Percentiles rank a stretch among this genome's conserved stretches.
These are phyloP conservation scores for Norana najaformis DNA, from an alignment of 2,888 invertebrate genomes.

Conservation along the genomic window DNA sequence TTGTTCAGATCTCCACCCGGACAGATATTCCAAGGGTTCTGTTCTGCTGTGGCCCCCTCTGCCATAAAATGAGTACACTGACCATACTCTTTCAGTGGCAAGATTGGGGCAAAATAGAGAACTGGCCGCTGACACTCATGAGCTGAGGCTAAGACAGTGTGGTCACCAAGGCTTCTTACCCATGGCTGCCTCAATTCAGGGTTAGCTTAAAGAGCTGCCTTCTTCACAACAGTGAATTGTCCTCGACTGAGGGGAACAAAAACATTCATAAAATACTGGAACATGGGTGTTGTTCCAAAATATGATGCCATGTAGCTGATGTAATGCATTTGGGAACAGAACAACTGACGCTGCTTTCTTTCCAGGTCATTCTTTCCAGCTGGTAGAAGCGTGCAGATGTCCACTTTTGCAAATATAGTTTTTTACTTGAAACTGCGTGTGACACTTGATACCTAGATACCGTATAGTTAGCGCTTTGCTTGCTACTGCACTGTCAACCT, in stretches of 20 bases:
- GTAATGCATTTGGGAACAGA: neutral
- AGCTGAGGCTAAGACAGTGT: too few relatives aligned
- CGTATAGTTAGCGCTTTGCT: neutral
- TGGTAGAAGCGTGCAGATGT: neutral
- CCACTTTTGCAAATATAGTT: neutral
- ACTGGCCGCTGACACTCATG: too few relatives aligned
- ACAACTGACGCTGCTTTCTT: neutral
- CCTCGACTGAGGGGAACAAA: too few relatives aligned
- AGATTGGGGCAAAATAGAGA: too few relatives aligned
- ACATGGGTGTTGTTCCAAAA: neutral
- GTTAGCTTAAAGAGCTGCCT: too few relatives aligned
- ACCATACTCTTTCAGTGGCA: too few relatives aligned
- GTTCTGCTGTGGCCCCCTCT: neutral
- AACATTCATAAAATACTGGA: too few relatives aligned
- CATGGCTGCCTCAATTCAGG: too few relatives aligned
- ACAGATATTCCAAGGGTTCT: neutral
- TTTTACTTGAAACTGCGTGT: neutral
- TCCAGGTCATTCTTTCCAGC: neutral
- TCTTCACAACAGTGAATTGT: too few relatives aligned
- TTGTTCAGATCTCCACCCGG: neutral
- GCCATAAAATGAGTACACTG: too few relatives aligned
- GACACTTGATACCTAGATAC: neutral
- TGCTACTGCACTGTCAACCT: neutral
- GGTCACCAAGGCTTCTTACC: too few relatives aligned
- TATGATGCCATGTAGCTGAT: neutral